Conservation (phyloP, 2,888 invertebrate genomes). For the Labia minor region DNA sequence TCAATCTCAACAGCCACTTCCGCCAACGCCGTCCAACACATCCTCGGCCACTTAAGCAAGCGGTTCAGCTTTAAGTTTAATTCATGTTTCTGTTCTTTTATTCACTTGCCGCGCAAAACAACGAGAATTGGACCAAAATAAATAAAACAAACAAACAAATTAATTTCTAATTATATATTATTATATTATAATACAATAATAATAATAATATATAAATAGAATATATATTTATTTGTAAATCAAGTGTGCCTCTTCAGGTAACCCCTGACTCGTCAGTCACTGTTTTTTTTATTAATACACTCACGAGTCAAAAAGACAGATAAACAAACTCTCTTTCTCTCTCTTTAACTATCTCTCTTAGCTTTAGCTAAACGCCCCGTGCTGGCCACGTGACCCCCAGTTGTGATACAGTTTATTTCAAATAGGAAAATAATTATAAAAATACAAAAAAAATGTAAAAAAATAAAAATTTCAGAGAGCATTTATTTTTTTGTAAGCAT, state of each 20-base stretch:
- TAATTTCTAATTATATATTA: too few relatives aligned
- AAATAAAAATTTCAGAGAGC: neutral
- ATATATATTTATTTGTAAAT: neutral
- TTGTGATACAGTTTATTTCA: neutral
- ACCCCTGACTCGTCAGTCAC: neutral
- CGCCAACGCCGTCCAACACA: conserved; percentile 14
- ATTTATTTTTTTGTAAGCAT: conserved; percentile 13
- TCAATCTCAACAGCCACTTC: conserved; percentile 13
- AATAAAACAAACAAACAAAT: neutral
- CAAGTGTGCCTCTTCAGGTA: conserved; percentile 1
- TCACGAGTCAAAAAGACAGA: neutral
- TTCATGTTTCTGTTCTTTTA: neutral
- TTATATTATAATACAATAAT: too few relatives aligned
- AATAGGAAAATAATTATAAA: too few relatives aligned
- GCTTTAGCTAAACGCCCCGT: neutral
- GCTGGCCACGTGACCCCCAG: neutral
- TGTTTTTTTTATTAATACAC: neutral
- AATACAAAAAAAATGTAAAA: neutral
- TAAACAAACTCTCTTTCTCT: too few relatives aligned
- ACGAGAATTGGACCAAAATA: conserved; percentile 5
- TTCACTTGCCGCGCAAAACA: neutral
- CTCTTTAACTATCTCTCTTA: neutral
- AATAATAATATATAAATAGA: too few relatives aligned
- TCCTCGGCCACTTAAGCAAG: neutral
- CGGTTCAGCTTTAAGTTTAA: neutral